A percentile compares a stretch with the other conserved stretches of the same genome.
phyloP scores from a whole-genome alignment of 2,888 invertebrate species.

The Brachyptera risi region DNA sequence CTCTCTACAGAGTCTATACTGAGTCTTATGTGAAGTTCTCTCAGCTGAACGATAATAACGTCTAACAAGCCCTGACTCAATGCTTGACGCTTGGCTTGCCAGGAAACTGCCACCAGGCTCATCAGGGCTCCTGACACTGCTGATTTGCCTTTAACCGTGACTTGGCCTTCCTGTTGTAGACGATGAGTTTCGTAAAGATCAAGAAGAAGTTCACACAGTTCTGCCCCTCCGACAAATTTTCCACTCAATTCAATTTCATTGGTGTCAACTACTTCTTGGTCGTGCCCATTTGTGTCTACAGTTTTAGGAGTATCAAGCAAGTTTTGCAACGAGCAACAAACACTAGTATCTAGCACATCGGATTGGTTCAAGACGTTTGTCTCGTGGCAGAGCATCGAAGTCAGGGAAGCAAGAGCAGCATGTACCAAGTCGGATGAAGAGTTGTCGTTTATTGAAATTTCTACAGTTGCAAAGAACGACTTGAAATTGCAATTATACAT shows the following conservation, averaged over 20 bases:
- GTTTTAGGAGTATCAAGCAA: conserved; percentile 17
- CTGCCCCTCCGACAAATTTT: conserved; percentile 41
- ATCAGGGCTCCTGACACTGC: conserved; percentile 45
- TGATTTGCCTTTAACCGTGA: conserved; percentile 42
- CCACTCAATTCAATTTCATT: too few species aligned
- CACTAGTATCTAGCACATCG: neutral
- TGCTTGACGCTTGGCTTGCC: conserved; percentile 48
- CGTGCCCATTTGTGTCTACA: neutral
- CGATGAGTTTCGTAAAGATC: conserved; percentile 47
- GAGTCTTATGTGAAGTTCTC: conserved; percentile 47
- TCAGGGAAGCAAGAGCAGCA: conserved; percentile 40
- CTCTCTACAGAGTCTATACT: conserved; percentile 49
- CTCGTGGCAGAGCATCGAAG: conserved; percentile 41
- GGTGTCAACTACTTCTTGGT: neutral
- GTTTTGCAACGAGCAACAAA: conserved; percentile 10
- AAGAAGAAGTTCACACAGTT: conserved; percentile 48
- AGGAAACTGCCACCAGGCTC: conserved; percentile 47
- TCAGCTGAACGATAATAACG: conserved; percentile 45
- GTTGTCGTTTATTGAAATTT: conserved; percentile 37
- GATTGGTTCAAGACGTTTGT: conserved; percentile 35
- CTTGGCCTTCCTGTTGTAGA: conserved; percentile 20
- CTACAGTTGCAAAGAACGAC: conserved; percentile 38
- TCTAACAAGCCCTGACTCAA: conserved; percentile 44
- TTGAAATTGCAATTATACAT: conserved; percentile 38
- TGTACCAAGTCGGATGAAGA: conserved; percentile 39